These are phyloP conservation scores for Himalopsyche japonica DNA, from an alignment of 2,888 invertebrate species.

Conservation along the genomic window DNA sequence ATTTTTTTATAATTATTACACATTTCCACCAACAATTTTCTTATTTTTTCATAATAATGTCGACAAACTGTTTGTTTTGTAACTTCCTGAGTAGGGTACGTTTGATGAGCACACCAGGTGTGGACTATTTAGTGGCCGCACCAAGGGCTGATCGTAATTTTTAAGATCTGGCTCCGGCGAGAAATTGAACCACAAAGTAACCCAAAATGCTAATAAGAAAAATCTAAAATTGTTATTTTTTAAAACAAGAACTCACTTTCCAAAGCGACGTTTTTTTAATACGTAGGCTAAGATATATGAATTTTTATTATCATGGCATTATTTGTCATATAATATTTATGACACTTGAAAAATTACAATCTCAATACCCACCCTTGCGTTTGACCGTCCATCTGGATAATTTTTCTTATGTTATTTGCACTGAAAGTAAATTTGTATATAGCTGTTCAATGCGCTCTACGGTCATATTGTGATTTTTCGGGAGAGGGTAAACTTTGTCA, in stretches of 20 bases:
- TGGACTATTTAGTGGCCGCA: background rate
- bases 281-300: no score
- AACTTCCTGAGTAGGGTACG: background rate
- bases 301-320: no score
- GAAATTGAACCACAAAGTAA: background rate
- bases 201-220: background rate
- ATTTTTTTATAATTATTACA: no score
- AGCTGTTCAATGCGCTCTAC: slow-evolving; percentile 16
- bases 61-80: no score
- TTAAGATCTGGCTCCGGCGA: background rate
- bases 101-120: background rate
- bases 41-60: no score
- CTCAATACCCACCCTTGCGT: background rate
- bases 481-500: slow-evolving; percentile 5
- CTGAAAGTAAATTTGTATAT: slow-evolving; percentile 30
- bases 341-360: no score
- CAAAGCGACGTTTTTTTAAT: background rate
- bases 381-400: slow-evolving; percentile 19
- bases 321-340: no score
- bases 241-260: background rate
- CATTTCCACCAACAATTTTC: no score
- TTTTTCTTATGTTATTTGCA: slow-evolving; percentile 21
- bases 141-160: background rate
- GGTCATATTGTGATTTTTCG: slow-evolving; percentile 3
- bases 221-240: background rate